Base-by-base conservation (phyloP, 2,888 invertebrate species). In the Mythimna lalbum region DNA sequence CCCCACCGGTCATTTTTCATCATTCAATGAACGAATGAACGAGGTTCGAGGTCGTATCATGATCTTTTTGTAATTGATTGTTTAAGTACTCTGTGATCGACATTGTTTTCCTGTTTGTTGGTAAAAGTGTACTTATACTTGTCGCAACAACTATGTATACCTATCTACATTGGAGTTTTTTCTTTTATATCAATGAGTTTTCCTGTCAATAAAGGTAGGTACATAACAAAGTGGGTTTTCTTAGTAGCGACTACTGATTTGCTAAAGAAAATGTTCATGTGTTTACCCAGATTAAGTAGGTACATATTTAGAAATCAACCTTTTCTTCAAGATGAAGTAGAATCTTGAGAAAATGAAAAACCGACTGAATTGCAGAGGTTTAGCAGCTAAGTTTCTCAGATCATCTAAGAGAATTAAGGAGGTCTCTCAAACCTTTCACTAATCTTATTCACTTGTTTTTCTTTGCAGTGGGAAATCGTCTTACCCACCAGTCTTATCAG, bases 1-100 rank as follows among this genome's bases (percentile, higher is more conserved):
- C 19, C 17, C 60, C 17, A 31, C 61, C 61, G 52, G 71, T 55
- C 33, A 67, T 67, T 81, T 78, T 81, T 66, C 81, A 81, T 76
- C 56, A 81, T 76, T 80, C 65, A 81, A 52, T 61, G 63, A 70
- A 77, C 57, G 61, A 55, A 52, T 61, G 63, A 70, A 77, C 57
- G 61, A 55, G 12, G 36, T 33, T 23, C 50, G 69, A 69, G 62
- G 80, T 59, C 23, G 36, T 43, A 64, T 61, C 49, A 23, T 59
- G 61, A 55, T 69, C 57, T 50, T 80, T 77, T 62, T 75, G 49
- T 60, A 56, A 80, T 63, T 74, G 31, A 43, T 68, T 80, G 50
- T 43, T 31, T 17, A 39, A 23, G 31, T 52, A 33, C 27, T 36
- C 19, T 27, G 17, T 27, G 27, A 36, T 21, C 55, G 19, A 33